Evolutionary conservation across 2,888 invertebrate genomes (phyloP), one percentile per base, ranked within the genome.

Genomic region (Eupithecia subumbrata): DNA sequence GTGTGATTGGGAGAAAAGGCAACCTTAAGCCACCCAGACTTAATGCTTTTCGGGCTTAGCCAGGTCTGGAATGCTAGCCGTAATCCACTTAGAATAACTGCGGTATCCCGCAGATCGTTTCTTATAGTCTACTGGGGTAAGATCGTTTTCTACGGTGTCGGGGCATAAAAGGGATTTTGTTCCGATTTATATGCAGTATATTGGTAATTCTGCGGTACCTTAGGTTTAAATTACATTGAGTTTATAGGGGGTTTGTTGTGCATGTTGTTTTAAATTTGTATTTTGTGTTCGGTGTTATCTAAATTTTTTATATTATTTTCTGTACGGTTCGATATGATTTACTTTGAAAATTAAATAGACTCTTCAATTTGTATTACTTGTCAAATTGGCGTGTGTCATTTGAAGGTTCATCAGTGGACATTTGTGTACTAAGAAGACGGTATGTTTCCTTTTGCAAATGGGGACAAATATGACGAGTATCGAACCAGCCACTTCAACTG

Each of bases 21-120:
- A 92, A 84, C 87, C 82, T 85, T 87, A 89, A 92, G 89, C 89
- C 43, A 87, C 86, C 89, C 84, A 89, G 90, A 89, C 89, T 92
- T 92, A 93, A 92, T 90, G 90, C 68, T 91, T 89, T 87, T 89
- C 88, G 84, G 86, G 90, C 90, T 94, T 93, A 93, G 91, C 90
- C 88, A 91, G 93, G 91, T 90, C 91, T 92, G 90, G 92, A 92
- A 93, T 90, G 92, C 90, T 91, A 89, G 87, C 89, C 92, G 88
- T 94, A 94, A 94, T 94, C 94, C 94, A 92, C 90, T 94, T 94
- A 94, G 90, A 93, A 92, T 92, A 93, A 94, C 91, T 83, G 86
- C 87, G 90, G 91, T 92, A 91, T 90, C 87, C 84, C 84, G 82
- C 84, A 87, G 83, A 81, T 80, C 84, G 84, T 89, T 90, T 89